A percentile compares a stretch with the other conserved stretches of the same genome.
These are phyloP conservation scores for Hormiphora californensis DNA, from an alignment of 37 sponge, comb jelly and placozoan genomes.

Conservation along the genomic window DNA sequence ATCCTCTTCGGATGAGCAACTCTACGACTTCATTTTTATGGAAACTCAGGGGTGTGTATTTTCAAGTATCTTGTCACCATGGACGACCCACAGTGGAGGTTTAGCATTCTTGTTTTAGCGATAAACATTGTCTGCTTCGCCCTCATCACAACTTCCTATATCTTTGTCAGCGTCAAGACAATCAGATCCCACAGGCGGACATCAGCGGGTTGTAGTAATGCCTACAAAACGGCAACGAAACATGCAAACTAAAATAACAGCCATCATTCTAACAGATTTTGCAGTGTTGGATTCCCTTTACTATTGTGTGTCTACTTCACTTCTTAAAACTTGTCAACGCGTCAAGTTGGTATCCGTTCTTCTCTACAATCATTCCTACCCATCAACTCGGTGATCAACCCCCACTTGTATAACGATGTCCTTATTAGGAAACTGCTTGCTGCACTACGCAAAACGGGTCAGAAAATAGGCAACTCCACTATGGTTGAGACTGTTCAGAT, in stretches of 20 bases:
- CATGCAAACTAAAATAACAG: too few relatives aligned
- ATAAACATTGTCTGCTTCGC: neutral
- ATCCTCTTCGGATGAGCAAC: too few relatives aligned
- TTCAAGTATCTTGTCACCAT: neutral
- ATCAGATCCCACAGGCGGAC: too few relatives aligned
- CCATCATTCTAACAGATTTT: neutral
- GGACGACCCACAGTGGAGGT: neutral
- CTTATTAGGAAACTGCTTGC: too few relatives aligned
- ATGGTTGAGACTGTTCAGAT: too few relatives aligned
- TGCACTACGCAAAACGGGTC: too few relatives aligned
- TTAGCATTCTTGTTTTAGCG: neutral
- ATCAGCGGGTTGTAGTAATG: neutral
- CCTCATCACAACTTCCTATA: neutral
- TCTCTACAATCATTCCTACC: neutral
- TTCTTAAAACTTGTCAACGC: neutral
- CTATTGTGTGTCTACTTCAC: neutral
- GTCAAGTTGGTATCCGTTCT: neutral
- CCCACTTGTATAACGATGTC: too few relatives aligned
- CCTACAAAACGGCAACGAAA: neutral
- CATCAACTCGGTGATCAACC: conserved; percentile 11
- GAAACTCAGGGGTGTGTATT: conserved; percentile 11
- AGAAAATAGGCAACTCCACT: too few relatives aligned
- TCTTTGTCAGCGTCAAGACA: neutral
- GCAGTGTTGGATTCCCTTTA: neutral
- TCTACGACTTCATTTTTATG: neutral